phyloP scores from a whole-genome alignment of 2,888 invertebrate genomes.

The Tinea trinotella region DNA sequence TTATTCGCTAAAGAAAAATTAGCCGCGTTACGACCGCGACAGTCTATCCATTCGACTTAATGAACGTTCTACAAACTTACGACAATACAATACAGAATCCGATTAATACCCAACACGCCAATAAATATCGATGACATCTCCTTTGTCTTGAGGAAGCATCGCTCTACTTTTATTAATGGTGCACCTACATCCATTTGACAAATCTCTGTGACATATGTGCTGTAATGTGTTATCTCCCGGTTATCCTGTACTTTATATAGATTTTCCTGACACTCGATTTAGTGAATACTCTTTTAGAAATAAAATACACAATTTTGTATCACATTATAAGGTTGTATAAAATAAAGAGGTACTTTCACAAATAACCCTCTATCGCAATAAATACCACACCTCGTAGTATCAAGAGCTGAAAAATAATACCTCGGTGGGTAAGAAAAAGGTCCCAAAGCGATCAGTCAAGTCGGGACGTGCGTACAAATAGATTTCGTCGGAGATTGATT shows the following conservation, averaged over 20 bases:
- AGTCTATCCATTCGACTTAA: conserved; percentile 51
- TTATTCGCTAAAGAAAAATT: conserved; percentile 54
- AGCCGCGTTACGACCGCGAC: conserved; percentile 51
- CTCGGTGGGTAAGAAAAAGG: conserved; percentile 17
- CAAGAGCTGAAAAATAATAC: conserved; percentile 17
- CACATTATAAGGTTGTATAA: background rate
- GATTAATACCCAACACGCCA: conserved; percentile 70
- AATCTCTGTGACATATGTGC: conserved; percentile 28
- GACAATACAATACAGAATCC: conserved; percentile 59
- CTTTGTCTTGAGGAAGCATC: conserved; percentile 66
- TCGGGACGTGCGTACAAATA: conserved; percentile 20
- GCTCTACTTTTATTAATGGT: conserved; percentile 61
- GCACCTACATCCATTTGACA: conserved; percentile 58
- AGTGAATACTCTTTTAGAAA: background rate
- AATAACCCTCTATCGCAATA: conserved; percentile 11
- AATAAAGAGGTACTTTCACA: conserved; percentile 7
- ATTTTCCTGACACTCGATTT: background rate
- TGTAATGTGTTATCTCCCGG: conserved; percentile 1
- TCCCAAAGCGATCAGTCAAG: conserved; percentile 20
- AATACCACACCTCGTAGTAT: conserved; percentile 14
- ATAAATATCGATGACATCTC: conserved; percentile 68
- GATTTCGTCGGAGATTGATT: conserved; percentile 20
- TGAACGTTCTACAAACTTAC: conserved; percentile 26
- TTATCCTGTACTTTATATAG: background rate
- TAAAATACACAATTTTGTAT: background rate